A percentile compares a stretch with the other conserved stretches of the same genome.
Evolutionary conservation across 2,113 vertebrate genomes (phyloP).

Genomic region (Piprites chloris): DNA sequence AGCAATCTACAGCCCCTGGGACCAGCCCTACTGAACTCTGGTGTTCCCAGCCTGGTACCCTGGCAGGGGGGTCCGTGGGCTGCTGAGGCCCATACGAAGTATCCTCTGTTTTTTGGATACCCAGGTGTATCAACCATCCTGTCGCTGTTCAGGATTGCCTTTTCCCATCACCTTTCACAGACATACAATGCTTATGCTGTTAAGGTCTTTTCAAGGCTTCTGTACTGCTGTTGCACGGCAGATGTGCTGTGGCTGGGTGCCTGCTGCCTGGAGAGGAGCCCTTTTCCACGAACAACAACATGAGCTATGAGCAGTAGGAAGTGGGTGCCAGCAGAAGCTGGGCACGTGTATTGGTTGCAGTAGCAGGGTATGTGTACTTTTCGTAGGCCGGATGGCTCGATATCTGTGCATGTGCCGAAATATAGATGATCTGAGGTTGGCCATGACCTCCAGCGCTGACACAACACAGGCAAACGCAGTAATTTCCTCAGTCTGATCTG

Average conservation of each 20-base stretch:
- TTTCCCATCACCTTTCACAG: neutral
- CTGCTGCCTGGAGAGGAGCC: neutral
- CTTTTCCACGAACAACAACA: neutral
- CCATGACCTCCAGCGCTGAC: neutral
- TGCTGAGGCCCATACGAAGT: neutral
- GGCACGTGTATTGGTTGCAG: fast-evolving
- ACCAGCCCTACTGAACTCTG: neutral
- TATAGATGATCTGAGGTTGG: neutral
- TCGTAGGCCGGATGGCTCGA: neutral
- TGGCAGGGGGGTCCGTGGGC: neutral
- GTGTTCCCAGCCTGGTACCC: neutral
- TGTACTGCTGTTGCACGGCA: neutral
- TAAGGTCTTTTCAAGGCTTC: neutral
- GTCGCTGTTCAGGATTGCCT: neutral
- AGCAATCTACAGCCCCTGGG: neutral
- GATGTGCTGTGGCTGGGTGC: neutral
- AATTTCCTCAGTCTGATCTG: neutral
- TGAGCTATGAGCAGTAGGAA: neutral
- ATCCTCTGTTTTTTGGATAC: neutral
- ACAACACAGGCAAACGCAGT: neutral
- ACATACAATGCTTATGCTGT: neutral
- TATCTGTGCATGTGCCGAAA: neutral
- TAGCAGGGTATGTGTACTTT: neutral
- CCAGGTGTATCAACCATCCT: fast-evolving
- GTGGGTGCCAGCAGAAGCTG: neutral